phyloP scores from a whole-genome alignment of 2,113 vertebrate genomes.

The Monarcha castaneiventris region DNA sequence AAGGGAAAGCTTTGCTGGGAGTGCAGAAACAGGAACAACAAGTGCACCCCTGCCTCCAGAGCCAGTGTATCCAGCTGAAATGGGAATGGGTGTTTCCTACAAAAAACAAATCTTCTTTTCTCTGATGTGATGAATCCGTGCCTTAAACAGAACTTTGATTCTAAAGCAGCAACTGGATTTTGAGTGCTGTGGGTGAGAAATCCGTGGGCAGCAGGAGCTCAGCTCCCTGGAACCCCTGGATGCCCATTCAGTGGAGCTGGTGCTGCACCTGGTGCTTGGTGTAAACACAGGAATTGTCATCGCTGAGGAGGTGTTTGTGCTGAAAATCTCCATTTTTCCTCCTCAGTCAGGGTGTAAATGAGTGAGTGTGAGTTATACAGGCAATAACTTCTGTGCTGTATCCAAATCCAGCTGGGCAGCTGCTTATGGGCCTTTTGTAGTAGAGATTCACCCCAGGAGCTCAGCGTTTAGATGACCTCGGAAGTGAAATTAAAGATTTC shows the following conservation, averaged over 20 bases:
- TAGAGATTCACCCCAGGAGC: not conserved
- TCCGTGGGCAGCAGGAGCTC: not conserved
- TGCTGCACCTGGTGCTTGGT: not conserved
- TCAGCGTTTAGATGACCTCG: not conserved
- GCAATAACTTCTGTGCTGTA: not conserved
- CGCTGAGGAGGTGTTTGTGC: not conserved
- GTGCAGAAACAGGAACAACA: not conserved
- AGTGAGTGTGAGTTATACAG: not conserved
- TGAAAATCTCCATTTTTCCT: not conserved
- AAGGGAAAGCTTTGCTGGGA: not conserved
- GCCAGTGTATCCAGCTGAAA: fast-evolving
- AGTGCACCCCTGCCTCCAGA: not conserved
- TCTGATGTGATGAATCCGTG: not conserved
- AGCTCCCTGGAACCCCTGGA: not conserved
- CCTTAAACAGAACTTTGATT: not conserved
- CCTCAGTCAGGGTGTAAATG: not conserved
- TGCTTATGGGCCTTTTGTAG: not conserved
- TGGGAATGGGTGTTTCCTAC: not conserved
- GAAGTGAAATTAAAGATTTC: not conserved
- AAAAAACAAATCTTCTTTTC: not conserved
- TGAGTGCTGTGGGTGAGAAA: not conserved
- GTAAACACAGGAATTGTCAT: not conserved
- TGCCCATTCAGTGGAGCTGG: not conserved
- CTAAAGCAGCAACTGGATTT: not conserved
- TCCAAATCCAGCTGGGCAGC: not conserved